phyloP scores from a whole-genome alignment of 2,113 vertebrate species.

The Actinemys pallida region DNA sequence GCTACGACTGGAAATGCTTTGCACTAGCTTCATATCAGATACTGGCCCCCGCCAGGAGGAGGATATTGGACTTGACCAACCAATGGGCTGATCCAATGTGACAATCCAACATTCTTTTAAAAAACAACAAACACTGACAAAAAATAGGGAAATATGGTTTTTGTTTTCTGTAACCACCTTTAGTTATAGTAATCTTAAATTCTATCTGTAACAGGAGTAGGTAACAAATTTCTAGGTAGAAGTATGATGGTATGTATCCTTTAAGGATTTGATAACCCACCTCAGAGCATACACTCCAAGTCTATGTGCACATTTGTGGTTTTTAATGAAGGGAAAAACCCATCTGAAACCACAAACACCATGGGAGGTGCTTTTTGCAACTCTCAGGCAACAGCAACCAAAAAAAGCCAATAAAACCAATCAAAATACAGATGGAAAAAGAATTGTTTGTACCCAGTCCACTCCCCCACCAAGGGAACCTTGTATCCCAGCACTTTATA shows the following conservation, averaged over 20 bases:
- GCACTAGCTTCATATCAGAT: background rate
- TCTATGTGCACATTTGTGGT: constrained; percentile 1
- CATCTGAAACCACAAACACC: constrained; percentile 14
- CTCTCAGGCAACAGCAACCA: background rate
- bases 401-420: constrained; percentile 9
- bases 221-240: background rate
- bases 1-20: background rate
- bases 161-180: background rate
- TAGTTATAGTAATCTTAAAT: background rate
- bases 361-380: background rate
- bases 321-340: constrained; percentile 9
- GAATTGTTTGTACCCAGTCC: background rate
- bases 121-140: background rate
- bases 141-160: background rate
- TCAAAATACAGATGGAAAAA: background rate
- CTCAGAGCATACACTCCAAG: background rate
- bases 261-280: background rate
- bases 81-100: background rate
- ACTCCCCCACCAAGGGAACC: accelerated
- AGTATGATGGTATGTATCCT: background rate
- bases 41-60: background rate
- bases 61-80: background rate
- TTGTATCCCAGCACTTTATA: background rate
- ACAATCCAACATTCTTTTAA: background rate
- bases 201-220: background rate